Evolutionary conservation across 1,140 invertebrate species (phyloP), one percentile per base, ranked within the genome.

Genomic region (Arctopsyche grandis): DNA sequence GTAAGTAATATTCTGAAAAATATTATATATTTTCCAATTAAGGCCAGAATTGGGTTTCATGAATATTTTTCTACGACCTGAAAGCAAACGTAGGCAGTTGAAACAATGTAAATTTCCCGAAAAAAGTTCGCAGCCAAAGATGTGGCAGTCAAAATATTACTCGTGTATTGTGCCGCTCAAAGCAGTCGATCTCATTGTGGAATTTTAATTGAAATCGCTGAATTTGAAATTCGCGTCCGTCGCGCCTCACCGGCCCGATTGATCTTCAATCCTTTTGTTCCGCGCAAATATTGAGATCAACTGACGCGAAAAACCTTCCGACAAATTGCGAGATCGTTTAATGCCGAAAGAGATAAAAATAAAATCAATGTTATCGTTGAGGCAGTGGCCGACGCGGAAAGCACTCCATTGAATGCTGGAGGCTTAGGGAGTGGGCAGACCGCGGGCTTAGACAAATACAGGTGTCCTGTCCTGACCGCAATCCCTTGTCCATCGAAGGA

Each of bases 401-500:
- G 63, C 63, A 26, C 9, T 26, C 63, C 22, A 26, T 12, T 12
- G 9, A 19, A 60, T 9, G 21, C 4, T 38, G 29, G 58, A 22
- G 58, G 58, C n/a, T 60, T 19, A 60, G 63, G 21, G 5, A n/a
- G 21, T 22, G 56, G 9, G 16, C 21, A 22, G 10, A 12, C 22
- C 19, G 24, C 24, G 19, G 63, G 63, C 63, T 66, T 66, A 26
- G 63, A 66, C 69, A 71, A 71, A 71, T 71, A 71, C 69, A 71
- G 69, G 44, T 71, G 69, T 71, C 69, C 69, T 71, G 69, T 71
- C 38, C 38, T 71, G 38, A 71, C 69, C 69, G 24, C 69, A 71
- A 71, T 71, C 69, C 69, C 69, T 21, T 71, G 69, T 71, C 69
- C 69, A 48, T 46, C 14, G 38, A 21, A 71, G n/a, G 38, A 71